Conservation (phyloP, 2,797 vertebrate species). For the Pogoniulus pusillus region DNA sequence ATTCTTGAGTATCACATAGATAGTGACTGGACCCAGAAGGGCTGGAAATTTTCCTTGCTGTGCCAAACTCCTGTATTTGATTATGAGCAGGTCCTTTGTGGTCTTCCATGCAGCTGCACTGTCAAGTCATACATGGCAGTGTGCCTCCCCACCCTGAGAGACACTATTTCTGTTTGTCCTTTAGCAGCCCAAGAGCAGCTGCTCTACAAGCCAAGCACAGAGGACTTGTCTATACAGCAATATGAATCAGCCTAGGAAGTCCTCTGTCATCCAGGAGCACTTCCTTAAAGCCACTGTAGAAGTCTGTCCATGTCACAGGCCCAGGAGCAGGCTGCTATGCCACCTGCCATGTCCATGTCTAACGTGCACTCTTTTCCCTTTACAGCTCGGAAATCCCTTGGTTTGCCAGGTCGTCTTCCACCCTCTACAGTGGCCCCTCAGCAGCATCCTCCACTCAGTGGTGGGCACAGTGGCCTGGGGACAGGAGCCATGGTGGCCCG, state of each 20-base stretch:
- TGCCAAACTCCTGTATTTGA: not conserved
- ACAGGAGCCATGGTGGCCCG: slow-evolving; percentile 83
- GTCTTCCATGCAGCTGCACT: not conserved
- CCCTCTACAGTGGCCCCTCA: slow-evolving; percentile 75
- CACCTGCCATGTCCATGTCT: not conserved
- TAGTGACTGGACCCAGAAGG: not conserved
- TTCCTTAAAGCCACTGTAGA: not conserved
- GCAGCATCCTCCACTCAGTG: slow-evolving; percentile 67
- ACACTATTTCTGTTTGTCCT: not conserved
- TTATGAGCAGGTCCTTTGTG: not conserved
- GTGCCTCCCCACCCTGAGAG: not conserved
- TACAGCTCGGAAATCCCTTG: slow-evolving; percentile 80
- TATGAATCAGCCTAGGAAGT: not conserved
- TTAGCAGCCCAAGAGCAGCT: not conserved
- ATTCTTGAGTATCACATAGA: not conserved
- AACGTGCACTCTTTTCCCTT: not conserved
- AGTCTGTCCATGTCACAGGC: not conserved
- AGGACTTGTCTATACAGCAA: not conserved
- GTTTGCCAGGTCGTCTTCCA: slow-evolving; percentile 72
- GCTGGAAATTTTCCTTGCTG: not conserved
- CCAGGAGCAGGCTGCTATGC: not conserved
- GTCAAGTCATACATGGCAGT: not conserved
- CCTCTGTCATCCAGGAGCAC: not conserved
- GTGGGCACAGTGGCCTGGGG: slow-evolving; percentile 72
- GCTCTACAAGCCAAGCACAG: too few species aligned